A percentile compares a stretch with the other conserved stretches of the same genome.
These are phyloP conservation scores for Scaptomyza cyrtandrae DNA, from an alignment of 2,888 invertebrate genomes.

Conservation along the genomic window DNA sequence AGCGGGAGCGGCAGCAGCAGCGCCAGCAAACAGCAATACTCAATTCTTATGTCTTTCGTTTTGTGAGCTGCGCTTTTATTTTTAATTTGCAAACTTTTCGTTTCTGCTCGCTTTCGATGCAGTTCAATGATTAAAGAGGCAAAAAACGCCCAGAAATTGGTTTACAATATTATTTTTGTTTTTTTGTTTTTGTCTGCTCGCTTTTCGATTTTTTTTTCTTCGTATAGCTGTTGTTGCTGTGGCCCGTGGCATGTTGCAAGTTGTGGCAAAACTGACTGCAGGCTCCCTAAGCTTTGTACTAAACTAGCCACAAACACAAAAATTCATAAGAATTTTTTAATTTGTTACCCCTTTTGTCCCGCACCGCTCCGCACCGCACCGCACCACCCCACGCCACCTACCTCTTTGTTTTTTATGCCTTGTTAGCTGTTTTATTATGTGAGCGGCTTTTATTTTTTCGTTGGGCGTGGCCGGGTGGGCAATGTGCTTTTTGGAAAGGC, in stretches of 20 bases:
- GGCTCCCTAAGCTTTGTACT: conserved; percentile 55
- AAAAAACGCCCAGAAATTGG: conserved; percentile 78
- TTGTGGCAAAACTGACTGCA: conserved; percentile 28
- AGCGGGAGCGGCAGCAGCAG: conserved; percentile 33
- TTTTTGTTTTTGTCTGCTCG: conserved; percentile 45
- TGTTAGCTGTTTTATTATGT: conserved; percentile 45
- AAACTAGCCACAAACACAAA: conserved; percentile 18
- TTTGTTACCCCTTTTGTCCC: conserved; percentile 45
- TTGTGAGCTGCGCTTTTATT: conserved; percentile 61
- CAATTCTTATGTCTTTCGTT: conserved; percentile 72
- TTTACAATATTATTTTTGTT: conserved; percentile 48
- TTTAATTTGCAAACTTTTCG: conserved; percentile 77
- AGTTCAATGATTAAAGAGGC: conserved; percentile 80
- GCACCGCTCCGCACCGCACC: too few species aligned
- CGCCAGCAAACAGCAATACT: conserved; percentile 32
- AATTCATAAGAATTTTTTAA: conserved; percentile 74
- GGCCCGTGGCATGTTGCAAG: conserved; percentile 74
- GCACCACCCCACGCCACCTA: neutral
- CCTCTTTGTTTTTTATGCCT: conserved; percentile 3
- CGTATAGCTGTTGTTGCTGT: conserved; percentile 12
- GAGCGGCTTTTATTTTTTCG: conserved; percentile 17
- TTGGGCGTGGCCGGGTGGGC: conserved; percentile 54
- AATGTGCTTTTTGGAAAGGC: conserved; percentile 62
- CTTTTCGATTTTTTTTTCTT: conserved; percentile 38
- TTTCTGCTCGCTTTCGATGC: conserved; percentile 70